These are phyloP conservation scores for Petrocephalus sullivani DNA, from an alignment of 2,797 vertebrate genomes.

Conservation along the genomic window DNA sequence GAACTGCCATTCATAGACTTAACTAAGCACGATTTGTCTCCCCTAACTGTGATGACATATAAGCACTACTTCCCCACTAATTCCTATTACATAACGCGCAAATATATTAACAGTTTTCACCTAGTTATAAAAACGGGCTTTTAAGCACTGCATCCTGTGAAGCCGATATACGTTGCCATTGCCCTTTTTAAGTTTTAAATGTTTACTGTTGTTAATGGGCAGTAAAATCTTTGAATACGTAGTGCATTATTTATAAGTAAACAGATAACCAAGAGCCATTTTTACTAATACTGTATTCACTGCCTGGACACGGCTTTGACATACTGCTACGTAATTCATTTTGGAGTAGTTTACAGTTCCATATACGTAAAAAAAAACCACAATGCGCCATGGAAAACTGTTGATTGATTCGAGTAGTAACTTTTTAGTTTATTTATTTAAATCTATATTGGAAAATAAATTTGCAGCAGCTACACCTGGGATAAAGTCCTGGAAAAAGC, in stretches of 20 bases:
- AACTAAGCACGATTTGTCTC: neutral
- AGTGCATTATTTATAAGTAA: neutral
- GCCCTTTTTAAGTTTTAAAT: neutral
- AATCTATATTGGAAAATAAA: neutral
- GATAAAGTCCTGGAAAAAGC: neutral
- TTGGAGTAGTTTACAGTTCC: neutral
- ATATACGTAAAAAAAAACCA: neutral
- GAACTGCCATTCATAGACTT: neutral
- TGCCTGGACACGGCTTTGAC: neutral
- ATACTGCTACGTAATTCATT: neutral
- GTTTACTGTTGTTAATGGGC: neutral
- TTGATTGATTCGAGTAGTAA: neutral
- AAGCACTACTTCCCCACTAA: conserved; percentile 8
- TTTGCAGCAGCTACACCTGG: neutral
- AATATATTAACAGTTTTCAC: conserved; percentile 28
- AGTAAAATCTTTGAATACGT: neutral
- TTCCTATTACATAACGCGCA: conserved; percentile 35
- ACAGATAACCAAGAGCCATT: neutral
- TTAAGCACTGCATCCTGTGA: neutral
- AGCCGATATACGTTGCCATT: neutral
- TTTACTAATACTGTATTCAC: neutral
- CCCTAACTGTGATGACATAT: conserved; percentile 11
- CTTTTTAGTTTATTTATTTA: neutral
- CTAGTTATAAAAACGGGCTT: neutral
- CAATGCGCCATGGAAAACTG: neutral